Evolutionary conservation across 2,113 vertebrate genomes (phyloP), one percentile per base, ranked within the genome.

Genomic region (Seriola aureovittata): DNA sequence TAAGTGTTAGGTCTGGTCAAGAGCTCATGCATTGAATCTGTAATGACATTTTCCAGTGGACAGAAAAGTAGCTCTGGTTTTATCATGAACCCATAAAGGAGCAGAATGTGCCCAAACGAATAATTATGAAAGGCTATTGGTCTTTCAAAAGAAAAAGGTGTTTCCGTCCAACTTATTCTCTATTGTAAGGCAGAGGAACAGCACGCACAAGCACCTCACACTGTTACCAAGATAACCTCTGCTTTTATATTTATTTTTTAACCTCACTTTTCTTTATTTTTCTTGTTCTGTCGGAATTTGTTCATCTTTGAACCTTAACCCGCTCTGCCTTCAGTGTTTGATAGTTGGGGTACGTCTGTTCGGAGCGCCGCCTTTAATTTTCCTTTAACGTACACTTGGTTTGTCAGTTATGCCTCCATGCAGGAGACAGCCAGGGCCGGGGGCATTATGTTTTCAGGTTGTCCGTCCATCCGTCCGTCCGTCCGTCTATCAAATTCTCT

Each of bases 11-110:
- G 36, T 70, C 57, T 50, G 40, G 36, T 70, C 19, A 13, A 55
- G 25, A 76, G 68, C 44, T 71, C 68, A 86, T 74, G 50, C 19
- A 68, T 71, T 67, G 32, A 23, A 78, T 70, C 23, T 55, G n/a
- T 34, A 50, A 66, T 50, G 64, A 55, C 54, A 60, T 73, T 55
- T 63, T 63, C n/a, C 36, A 69, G 34, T 42, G 36, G 64, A 75
- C 60, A 78, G 65, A 42, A 50, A 74, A 71, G 59, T 16, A 32
- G 5, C 52, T 71, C 64, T n/a, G 38, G 64, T 71, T 79, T 82
- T 54, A 71, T 36, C 40, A 54, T 54, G 19, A 66, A 29, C 54
- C 9, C 25, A 64, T 44, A 69, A 78, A 40, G 23, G 48, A 34
- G 50, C 62, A 36, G 14, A 42, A 52, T 63, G 32, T 48, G 16